phyloP scores from a whole-genome alignment of 2,113 vertebrate species.

The Rhinogobius similis region DNA sequence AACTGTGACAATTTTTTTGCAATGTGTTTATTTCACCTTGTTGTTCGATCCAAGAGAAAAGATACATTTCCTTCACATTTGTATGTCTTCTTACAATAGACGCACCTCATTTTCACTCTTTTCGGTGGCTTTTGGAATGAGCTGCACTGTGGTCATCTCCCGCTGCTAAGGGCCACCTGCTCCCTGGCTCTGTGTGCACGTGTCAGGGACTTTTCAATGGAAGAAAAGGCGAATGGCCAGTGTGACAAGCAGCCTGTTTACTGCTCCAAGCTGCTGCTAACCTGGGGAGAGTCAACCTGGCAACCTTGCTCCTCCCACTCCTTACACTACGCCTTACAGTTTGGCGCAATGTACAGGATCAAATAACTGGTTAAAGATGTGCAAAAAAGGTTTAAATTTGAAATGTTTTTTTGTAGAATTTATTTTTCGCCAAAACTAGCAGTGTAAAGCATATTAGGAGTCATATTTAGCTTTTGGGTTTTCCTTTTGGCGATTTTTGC shows the following conservation, averaged over 20 bases:
- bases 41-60: neutral
- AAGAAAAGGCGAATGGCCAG: constrained; percentile 44
- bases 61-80: neutral
- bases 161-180: constrained; percentile 68
- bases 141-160: constrained; percentile 44
- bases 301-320: constrained; percentile 35
- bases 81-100: neutral
- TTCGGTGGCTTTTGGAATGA: constrained; percentile 14
- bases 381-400: too few relatives aligned
- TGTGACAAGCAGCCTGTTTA: constrained; percentile 74
- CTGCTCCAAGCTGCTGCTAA: constrained; percentile 73
- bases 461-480: too few relatives aligned
- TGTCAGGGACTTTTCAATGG: constrained; percentile 52
- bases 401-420: too few relatives aligned
- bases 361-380: too few relatives aligned
- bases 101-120: neutral
- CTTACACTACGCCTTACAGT: constrained; percentile 41
- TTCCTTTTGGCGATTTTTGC: too few relatives aligned
- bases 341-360: constrained; percentile 25
- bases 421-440: too few relatives aligned
- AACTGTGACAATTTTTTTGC: neutral
- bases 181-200: constrained; percentile 60
- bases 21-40: neutral
- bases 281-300: constrained; percentile 68
- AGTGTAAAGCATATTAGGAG: too few relatives aligned